Conservation (phyloP, 2,113 vertebrate genomes). For the Trichechus manatus region DNA sequence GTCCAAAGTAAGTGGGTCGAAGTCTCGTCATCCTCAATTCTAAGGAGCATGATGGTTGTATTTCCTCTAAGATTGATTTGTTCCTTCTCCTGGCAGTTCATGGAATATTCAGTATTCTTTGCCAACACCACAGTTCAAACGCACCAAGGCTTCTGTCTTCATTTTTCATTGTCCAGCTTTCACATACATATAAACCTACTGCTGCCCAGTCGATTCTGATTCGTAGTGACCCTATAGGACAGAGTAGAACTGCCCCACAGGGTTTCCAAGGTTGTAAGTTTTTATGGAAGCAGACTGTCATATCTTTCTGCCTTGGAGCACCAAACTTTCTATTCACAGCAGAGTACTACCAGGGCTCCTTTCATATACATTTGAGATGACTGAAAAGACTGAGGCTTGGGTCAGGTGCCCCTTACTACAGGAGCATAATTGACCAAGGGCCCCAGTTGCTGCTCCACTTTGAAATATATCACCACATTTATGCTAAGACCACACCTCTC, state of each 20-base stretch:
- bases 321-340: too few species aligned
- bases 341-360: too few species aligned
- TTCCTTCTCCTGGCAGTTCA: neutral
- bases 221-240: too few species aligned
- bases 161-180: neutral
- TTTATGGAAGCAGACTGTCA: too few species aligned
- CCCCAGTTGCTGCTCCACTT: neutral
- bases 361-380: neutral
- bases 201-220: too few species aligned
- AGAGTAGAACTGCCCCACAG: too few species aligned
- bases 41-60: neutral
- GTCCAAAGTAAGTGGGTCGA: neutral
- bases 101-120: neutral
- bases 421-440: neutral
- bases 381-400: neutral
- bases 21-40: neutral
- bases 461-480: neutral
- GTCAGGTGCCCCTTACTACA: neutral
- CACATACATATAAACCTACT: neutral
- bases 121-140: neutral
- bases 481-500: neutral
- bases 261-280: too few species aligned
- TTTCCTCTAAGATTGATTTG: neutral
- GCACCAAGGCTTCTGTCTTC: neutral
- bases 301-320: too few species aligned